These are phyloP conservation scores for Melanostoma scalare DNA, from an alignment of 2,888 invertebrate genomes.

Conservation along the genomic window DNA sequence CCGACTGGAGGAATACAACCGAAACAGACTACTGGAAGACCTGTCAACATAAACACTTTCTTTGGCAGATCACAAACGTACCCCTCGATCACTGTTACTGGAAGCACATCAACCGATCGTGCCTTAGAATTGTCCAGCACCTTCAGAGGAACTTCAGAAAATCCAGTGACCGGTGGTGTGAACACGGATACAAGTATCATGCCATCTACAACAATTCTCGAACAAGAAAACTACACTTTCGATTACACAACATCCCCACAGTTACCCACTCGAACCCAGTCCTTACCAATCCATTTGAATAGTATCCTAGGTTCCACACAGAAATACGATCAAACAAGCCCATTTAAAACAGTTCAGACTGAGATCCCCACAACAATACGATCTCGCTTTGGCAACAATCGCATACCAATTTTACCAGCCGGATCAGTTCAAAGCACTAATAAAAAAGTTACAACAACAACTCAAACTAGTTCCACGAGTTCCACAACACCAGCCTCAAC, in stretches of 20 bases:
- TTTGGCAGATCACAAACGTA: constrained; percentile 48
- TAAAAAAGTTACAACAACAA: constrained; percentile 1
- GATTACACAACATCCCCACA: constrained; percentile 47
- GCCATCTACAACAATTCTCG: constrained; percentile 34
- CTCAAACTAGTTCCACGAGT: constrained; percentile 27
- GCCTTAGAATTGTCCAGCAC: constrained; percentile 27
- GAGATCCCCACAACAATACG: constrained; percentile 63
- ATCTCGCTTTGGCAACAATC: constrained; percentile 66
- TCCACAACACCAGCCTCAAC: constrained; percentile 65
- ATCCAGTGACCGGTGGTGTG: constrained; percentile 59
- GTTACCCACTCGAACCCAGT: constrained; percentile 51
- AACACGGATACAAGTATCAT: constrained; percentile 41
- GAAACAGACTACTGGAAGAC: constrained; percentile 22
- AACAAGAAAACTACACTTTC: constrained; percentile 23
- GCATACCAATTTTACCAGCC: constrained; percentile 56
- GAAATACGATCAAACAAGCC: constrained; percentile 68
- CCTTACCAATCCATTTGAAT: constrained; percentile 65
- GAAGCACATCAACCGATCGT: constrained; percentile 54
- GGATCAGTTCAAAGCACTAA: constrained; percentile 32
- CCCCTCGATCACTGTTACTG: constrained; percentile 54
- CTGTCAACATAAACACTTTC: constrained; percentile 36
- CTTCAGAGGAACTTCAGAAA: constrained; percentile 4
- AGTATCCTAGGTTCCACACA: constrained; percentile 71
- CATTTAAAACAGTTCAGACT: constrained; percentile 58
- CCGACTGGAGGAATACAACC: constrained; percentile 17